A percentile compares a stretch with the other conserved stretches of the same genome.
These are phyloP conservation scores for Agriopis marginaria DNA, from an alignment of 2,888 invertebrate genomes.

Conservation along the genomic window DNA sequence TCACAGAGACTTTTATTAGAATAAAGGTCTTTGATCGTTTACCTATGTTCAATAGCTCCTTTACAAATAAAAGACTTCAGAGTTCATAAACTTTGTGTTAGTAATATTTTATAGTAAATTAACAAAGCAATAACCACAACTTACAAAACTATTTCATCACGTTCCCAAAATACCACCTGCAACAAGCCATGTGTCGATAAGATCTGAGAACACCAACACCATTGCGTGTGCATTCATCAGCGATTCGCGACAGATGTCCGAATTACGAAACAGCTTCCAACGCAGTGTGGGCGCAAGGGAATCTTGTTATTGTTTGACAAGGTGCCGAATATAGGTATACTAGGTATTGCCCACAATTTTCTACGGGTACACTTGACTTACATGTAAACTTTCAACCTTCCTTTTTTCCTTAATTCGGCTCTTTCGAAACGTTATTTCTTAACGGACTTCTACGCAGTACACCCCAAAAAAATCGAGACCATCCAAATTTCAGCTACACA, in stretches of 20 bases:
- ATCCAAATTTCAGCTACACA: too few relatives aligned
- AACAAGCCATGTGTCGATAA: slow-evolving; percentile 45
- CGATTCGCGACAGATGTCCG: slow-evolving; percentile 71
- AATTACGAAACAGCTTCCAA: slow-evolving; percentile 61
- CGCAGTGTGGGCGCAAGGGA: slow-evolving; percentile 47
- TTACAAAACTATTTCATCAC: slow-evolving; percentile 21
- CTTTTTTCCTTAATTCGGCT: too few relatives aligned
- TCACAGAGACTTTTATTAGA: too few relatives aligned
- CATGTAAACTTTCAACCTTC: too few relatives aligned
- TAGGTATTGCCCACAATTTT: too few relatives aligned
- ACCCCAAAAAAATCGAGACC: too few relatives aligned
- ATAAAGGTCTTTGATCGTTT: too few relatives aligned
- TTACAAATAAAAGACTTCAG: background rate
- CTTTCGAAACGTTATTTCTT: too few relatives aligned
- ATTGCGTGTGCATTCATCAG: slow-evolving; percentile 66
- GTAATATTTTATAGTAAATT: slow-evolving; percentile 18
- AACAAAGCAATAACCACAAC: slow-evolving; percentile 11
- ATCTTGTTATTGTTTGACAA: slow-evolving; percentile 40
- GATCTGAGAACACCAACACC: slow-evolving; percentile 49
- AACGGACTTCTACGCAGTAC: too few relatives aligned
- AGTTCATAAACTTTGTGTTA: slow-evolving; percentile 1
- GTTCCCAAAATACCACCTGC: slow-evolving; percentile 36
- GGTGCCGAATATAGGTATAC: background rate
- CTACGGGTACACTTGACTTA: too few relatives aligned
- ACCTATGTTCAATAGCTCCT: background rate